Base-by-base conservation (phyloP, 2,113 vertebrate species). In the Callipepla squamata region DNA sequence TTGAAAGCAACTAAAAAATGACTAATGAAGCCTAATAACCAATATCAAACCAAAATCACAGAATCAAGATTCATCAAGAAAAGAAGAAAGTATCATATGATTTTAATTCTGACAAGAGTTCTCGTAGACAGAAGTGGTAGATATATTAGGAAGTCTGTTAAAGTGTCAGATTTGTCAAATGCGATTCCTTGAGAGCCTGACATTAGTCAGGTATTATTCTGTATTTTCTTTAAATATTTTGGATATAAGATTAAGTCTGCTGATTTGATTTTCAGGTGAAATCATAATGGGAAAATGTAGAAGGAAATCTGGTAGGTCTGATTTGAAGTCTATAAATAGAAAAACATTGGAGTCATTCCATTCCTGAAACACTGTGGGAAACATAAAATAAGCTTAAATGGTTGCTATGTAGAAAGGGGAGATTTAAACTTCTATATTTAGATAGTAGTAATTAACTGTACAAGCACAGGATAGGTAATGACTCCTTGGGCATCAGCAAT, bases 31-130 rank as follows among this genome's bases (percentile, higher is more conserved):
- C 2, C 1, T 85, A 90, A 86, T 74, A 88, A 92, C 77, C 70
- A 36, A 73, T 86, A 89, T 93, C 73, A 87, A 88, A 92, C 77
- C 70, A 36, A 73, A 89, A 89, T 93, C 73, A 87, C 77, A 44
- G 63, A 89, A 70, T 73, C 20, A 53, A 76, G 30, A 25, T 66
- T 86, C 85, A 93, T 93, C 55, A 74, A 50, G 65, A 74, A 74
- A 83, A 89, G 58, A 68, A 45, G 30, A 30, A 7, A 36, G 1
- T 51, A n/a, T 62, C 32, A 15, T 40, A 34, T 58, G 20, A 80
- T 66, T 70, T 80, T 28, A 69, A 34, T 85, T 77, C 76, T 94
- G 80, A 63, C 47, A 84, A 58, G 17, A 70, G 36, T 67, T 90
- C 19, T 59, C 12, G 30, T 51, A 50, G 61, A 32, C 44, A 58